Evolutionary conservation across 1,140 invertebrate genomes (phyloP).

Genomic region (Batillaria attramentaria): DNA sequence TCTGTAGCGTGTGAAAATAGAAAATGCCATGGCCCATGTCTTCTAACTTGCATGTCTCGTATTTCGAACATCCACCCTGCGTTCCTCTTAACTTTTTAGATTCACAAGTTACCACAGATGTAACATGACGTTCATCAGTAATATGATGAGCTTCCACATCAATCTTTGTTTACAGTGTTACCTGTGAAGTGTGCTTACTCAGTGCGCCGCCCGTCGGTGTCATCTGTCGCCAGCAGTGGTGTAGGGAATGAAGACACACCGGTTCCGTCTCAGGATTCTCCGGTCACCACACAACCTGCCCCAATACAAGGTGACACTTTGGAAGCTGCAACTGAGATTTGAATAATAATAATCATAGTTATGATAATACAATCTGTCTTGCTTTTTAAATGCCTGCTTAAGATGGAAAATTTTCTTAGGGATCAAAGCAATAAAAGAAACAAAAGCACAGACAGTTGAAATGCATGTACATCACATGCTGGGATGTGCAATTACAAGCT

Average conservation of each 20-base stretch:
- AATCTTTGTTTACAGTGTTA: slow-evolving; percentile 43
- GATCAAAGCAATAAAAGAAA: too few species aligned
- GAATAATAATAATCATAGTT: neutral
- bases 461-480: too few species aligned
- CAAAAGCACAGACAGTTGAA: too few species aligned
- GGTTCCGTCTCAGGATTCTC: neutral
- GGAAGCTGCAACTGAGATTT: neutral
- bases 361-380: neutral
- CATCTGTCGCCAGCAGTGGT: slow-evolving; percentile 47
- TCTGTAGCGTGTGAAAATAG: neutral
- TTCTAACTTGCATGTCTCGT: neutral
- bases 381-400: neutral
- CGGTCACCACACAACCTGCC: neutral
- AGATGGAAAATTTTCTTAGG: too few species aligned
- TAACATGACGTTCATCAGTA: neutral
- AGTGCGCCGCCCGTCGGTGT: slow-evolving; percentile 43
- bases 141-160: neutral
- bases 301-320: neutral
- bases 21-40: neutral
- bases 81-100: too few species aligned
- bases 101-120: neutral
- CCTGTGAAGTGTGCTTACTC: slow-evolving; percentile 56
- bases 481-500: too few species aligned
- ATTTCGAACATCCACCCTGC: too few species aligned
- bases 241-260: slow-evolving; percentile 22